Evolutionary conservation across 1,140 invertebrate species (phyloP), one percentile per base, ranked within the genome.

Genomic region (Cotesia chilonis): DNA sequence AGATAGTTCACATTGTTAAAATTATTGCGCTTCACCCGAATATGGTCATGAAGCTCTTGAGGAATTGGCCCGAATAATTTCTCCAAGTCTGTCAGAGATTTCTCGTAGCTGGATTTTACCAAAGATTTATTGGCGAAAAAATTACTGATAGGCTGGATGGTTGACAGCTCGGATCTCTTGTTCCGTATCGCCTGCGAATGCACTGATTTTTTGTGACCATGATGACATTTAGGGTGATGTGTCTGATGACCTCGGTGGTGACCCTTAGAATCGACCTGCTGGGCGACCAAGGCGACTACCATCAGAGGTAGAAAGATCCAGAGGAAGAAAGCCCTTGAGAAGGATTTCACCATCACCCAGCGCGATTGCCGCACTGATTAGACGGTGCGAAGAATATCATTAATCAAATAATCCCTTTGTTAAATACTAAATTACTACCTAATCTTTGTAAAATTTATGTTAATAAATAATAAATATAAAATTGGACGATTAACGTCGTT

Each of bases 21-120:
- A 59, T 63, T 63, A 20, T 74, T 67, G 17, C 75, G 75, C 61
- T 76, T 76, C n/a, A 76, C 75, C 1, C 75, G 69, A 7, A 71
- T 68, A 60, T 76, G 75, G 6, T 38, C 2, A 20, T 61, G n/a
- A 35, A 61, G 51, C n/a, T 38, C 28, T 0, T 61, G 28, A 9
- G 55, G 54, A 6, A 20, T 57, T 4, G 28, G 35, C 4, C 60
- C 36, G 17, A 63, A 35, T 20, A 35, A 36, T 38, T 36, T 20
- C 35, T 14, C n/a, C 2, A 63, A 20, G n/a, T 57, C 54, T 3
- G 4, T 20, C 9, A 63, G 28, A 35, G 20, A n/a, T 28, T 28
- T n/a, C 0, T 63, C 28, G 5, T n/a, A 60, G 57, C 20, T 28
- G 17, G 41, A 47, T 9, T 47, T 47, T 47, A 3, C 10, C 41